Evolutionary conservation across 1,140 invertebrate genomes (phyloP), one percentile per base, ranked within the genome.

Genomic region (Melanaphis sacchari): DNA sequence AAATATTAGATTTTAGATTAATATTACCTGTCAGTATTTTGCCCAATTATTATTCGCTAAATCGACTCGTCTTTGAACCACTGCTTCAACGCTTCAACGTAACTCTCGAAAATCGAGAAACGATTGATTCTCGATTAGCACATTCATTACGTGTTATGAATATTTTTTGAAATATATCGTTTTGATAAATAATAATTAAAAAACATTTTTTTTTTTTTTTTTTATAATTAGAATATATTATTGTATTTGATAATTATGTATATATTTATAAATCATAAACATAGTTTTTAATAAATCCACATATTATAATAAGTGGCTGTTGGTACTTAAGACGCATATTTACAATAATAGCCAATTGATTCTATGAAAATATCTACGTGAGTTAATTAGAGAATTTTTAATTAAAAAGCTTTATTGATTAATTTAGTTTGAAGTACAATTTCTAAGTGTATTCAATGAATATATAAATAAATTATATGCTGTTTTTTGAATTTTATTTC

Each of bases 1-100:
- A 76, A 76, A 76, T 76, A 76, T 18, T 76, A n/a, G 59, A n/a
- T 76, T 76, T 76, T 76, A 76, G 59, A 76, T n/a, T 76, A n/a
- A 76, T 76, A 76, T 76, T 76, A 76, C 15, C n/a, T 76, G 59
- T 76, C 59, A 76, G 59, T 18, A n/a, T n/a, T n/a, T n/a, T 15
- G 18, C 2, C 15, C 15, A 76, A 76, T 76, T 76, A 76, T n/a
- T 76, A 76, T n/a, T n/a, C 59, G 18, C 5, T 18, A n/a, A n/a
- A n/a, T n/a, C n/a, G 59, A n/a, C 11, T 76, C 15, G 18, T 5
- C 15, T 76, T 5, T 76, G 15, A n/a, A 76, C n/a, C 15, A 6
- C n/a, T 18, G 5, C 31, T 18, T 21, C 11, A 4, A 9, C 9
- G 1, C n/a, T n/a, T n/a, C n/a, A n/a, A n/a, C 59, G 18, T 66